Evolutionary conservation across 2,888 invertebrate genomes (phyloP).

Genomic region (Nemoura dubitans): DNA sequence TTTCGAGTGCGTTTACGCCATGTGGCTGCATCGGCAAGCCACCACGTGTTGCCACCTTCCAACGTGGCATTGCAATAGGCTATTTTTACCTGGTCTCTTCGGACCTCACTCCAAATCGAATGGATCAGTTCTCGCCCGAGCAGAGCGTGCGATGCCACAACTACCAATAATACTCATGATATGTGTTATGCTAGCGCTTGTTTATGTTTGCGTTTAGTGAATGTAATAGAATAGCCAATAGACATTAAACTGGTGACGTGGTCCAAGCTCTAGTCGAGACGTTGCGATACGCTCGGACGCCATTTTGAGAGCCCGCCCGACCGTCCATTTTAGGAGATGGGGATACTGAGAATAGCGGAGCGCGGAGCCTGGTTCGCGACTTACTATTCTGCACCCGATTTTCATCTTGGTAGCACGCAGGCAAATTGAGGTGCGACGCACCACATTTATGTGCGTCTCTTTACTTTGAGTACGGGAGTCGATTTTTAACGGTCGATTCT

Average conservation of each 20-base stretch:
- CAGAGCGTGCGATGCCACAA: not conserved
- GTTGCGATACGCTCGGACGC: constrained; percentile 44
- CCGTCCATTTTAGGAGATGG: constrained; percentile 60
- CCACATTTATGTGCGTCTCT: not conserved
- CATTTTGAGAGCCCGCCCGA: constrained; percentile 53
- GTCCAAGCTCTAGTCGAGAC: constrained; percentile 19
- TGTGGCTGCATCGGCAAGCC: not conserved
- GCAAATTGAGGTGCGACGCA: not conserved
- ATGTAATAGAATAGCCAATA: constrained; percentile 14
- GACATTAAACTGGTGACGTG: constrained; percentile 34
- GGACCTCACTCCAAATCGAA: constrained; percentile 12
- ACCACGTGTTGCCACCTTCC: not conserved
- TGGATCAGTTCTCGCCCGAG: not conserved
- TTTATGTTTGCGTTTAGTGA: constrained; percentile 2
- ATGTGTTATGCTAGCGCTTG: not conserved
- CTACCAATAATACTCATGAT: constrained; percentile 20
- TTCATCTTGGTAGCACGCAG: not conserved
- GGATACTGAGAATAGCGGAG: constrained; percentile 53
- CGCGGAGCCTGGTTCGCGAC: constrained; percentile 38
- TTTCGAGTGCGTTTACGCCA: constrained; percentile 3
- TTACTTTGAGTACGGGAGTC: not conserved
- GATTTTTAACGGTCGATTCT: not conserved
- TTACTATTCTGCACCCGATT: not conserved
- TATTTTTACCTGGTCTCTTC: not conserved
- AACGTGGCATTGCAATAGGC: not conserved